Percentiles rank a stretch among this genome's conserved stretches.
phyloP scores from a whole-genome alignment of 2,113 vertebrate genomes.

The Eublepharis macularius region DNA sequence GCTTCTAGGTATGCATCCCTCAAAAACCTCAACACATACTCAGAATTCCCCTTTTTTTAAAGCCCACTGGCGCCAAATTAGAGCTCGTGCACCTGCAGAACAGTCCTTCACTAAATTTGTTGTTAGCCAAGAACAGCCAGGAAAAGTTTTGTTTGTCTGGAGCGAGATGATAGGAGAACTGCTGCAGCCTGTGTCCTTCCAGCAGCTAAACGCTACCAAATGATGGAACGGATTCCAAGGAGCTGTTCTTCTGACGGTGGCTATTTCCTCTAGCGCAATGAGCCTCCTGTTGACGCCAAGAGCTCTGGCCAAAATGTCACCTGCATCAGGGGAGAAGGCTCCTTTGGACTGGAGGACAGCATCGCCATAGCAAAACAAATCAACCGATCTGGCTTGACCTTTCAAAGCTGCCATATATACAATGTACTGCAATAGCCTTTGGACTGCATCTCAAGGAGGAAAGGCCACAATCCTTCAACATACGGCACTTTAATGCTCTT shows the following conservation, averaged over 20 bases:
- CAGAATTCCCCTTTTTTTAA: neutral
- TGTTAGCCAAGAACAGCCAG: neutral
- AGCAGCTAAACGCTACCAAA: neutral
- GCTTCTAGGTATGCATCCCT: neutral
- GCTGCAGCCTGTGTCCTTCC: neutral
- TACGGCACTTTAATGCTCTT: too few relatives aligned
- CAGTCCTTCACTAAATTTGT: neutral
- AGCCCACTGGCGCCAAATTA: too few relatives aligned
- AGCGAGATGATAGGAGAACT: neutral
- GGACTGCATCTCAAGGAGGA: neutral
- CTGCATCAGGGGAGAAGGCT: too few relatives aligned
- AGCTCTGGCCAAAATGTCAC: too few relatives aligned
- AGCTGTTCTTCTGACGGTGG: too few relatives aligned
- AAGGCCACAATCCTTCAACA: neutral
- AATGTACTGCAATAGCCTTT: neutral
- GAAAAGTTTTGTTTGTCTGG: neutral
- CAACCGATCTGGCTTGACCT: too few relatives aligned
- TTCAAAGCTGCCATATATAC: too few relatives aligned
- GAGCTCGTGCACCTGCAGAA: neutral
- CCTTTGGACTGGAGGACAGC: too few relatives aligned
- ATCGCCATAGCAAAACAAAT: too few relatives aligned
- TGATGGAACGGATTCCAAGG: neutral
- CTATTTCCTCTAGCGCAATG: too few relatives aligned
- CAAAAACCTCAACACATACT: neutral
- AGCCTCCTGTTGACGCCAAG: too few relatives aligned